Conservation (phyloP, 2,888 invertebrate genomes). For the Drosophila suboccidentalis region DNA sequence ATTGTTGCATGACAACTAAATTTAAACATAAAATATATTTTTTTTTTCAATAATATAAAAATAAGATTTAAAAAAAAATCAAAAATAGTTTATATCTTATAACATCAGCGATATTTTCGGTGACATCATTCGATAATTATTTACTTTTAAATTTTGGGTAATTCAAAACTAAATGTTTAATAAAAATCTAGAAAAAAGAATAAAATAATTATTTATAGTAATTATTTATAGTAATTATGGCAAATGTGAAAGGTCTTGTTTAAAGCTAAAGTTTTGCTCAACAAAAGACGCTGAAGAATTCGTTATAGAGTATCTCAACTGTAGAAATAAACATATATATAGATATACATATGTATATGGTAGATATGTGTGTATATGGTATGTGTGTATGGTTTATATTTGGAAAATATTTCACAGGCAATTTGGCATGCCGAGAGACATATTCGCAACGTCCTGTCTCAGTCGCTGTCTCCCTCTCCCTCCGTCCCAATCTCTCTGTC, state of each 20-base stretch:
- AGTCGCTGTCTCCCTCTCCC: neutral
- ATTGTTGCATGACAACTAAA: no score
- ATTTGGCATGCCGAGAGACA: conserved; percentile 68
- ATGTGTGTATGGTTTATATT: conserved; percentile 38
- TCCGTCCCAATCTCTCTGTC: neutral
- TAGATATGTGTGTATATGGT: conserved; percentile 11
- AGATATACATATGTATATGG: conserved; percentile 28
- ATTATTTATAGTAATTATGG: no score
- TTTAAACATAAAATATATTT: no score
- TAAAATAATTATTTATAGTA: no score
- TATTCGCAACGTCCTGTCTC: conserved; percentile 44
- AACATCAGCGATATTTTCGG: no score
- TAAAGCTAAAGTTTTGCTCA: neutral
- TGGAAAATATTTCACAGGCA: conserved; percentile 75
- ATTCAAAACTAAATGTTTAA: no score
- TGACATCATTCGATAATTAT: no score
- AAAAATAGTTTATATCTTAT: no score
- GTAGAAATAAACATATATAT: conserved; percentile 9
- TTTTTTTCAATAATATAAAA: no score
- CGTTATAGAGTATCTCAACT: conserved; percentile 8
- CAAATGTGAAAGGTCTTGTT: neutral
- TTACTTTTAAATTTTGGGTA: no score
- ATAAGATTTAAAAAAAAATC: no score
- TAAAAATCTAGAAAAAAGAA: no score
- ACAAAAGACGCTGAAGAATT: neutral